phyloP scores from a whole-genome alignment of 2,888 invertebrate genomes.

The Euphydryas editha region DNA sequence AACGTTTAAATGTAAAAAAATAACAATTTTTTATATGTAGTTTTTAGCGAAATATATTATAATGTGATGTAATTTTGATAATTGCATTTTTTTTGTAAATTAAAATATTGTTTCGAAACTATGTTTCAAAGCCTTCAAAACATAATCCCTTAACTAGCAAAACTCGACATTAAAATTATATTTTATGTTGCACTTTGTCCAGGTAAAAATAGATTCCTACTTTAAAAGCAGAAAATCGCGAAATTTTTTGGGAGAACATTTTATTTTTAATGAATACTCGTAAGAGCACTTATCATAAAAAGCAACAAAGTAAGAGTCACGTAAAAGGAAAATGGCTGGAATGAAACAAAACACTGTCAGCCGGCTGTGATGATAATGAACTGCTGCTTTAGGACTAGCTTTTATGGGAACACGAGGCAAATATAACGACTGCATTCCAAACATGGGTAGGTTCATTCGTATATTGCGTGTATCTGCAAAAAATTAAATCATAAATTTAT shows the following conservation, averaged over 20 bases:
- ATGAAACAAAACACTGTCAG: slow-evolving; percentile 10
- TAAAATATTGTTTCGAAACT: no score
- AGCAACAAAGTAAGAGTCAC: background rate
- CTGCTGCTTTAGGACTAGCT: background rate
- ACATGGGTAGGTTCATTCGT: background rate
- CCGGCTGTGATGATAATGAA: slow-evolving; percentile 3
- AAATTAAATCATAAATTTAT: background rate
- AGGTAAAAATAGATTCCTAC: background rate
- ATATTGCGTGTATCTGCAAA: background rate
- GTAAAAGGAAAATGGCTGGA: background rate
- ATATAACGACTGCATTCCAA: background rate
- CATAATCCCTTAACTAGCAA: background rate
- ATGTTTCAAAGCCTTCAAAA: no score
- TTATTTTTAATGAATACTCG: background rate
- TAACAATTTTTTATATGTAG: no score
- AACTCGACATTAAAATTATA: background rate
- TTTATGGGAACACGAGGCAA: slow-evolving; percentile 14
- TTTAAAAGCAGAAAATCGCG: background rate
- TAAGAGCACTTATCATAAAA: background rate
- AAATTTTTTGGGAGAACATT: background rate
- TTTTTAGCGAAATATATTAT: no score
- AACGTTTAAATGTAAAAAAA: no score
- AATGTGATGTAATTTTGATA: no score
- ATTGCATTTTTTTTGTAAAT: no score
- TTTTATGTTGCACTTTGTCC: background rate